Conservation (phyloP, 2,797 vertebrate genomes). For the Monodelphis domestica region DNA sequence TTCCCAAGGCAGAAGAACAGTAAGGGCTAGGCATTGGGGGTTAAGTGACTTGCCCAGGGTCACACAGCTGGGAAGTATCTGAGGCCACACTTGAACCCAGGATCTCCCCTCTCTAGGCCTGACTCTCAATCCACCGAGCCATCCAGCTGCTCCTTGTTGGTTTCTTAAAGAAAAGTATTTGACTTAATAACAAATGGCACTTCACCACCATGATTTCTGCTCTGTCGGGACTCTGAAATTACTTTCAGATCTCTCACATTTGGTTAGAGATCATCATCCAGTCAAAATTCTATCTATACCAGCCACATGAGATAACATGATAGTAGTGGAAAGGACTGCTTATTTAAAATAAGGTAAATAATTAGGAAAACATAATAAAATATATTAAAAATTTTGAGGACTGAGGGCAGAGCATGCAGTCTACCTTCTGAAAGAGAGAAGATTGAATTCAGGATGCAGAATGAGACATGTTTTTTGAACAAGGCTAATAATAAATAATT, state of each 20-base stretch:
- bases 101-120: too few species aligned
- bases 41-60: too few species aligned
- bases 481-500: not conserved
- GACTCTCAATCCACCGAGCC: too few species aligned
- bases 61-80: too few species aligned
- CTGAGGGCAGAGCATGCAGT: not conserved
- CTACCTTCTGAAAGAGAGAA: not conserved
- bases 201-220: not conserved
- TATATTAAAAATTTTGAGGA: not conserved
- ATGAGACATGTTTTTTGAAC: not conserved
- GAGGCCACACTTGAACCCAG: too few species aligned
- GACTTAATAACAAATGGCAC: not conserved
- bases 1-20: too few species aligned
- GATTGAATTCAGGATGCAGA: not conserved
- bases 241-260: not conserved
- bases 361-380: not conserved
- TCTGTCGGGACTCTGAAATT: not conserved
- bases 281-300: not conserved
- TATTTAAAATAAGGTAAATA: not conserved
- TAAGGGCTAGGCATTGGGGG: too few species aligned
- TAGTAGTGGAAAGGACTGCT: not conserved
- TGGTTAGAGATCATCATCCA: not conserved
- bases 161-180: not conserved
- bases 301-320: not conserved
- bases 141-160: too few species aligned